A percentile compares a stretch with the other conserved stretches of the same genome.
These are phyloP conservation scores for Globia sparganii DNA, from an alignment of 2,888 invertebrate species.

Conservation along the genomic window DNA sequence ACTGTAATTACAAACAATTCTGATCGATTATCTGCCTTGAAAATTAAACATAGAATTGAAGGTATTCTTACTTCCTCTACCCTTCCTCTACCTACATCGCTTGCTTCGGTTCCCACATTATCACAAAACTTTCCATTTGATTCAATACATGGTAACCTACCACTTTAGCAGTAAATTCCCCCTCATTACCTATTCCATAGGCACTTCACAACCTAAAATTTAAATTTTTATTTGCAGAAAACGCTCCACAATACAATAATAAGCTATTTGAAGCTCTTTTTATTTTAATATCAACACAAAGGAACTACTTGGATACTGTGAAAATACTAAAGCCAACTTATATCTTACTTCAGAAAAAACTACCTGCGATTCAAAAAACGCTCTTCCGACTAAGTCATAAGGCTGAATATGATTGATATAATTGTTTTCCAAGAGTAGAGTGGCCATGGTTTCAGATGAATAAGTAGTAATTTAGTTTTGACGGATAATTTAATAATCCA, in stretches of 20 bases:
- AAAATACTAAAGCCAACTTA: conserved; percentile 56
- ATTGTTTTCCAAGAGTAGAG: conserved; percentile 23
- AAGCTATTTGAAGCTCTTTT: conserved; percentile 56
- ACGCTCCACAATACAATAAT: conserved; percentile 53
- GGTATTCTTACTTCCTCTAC: background rate
- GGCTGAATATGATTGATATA: background rate
- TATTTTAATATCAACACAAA: conserved; percentile 67
- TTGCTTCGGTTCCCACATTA: conserved; percentile 34
- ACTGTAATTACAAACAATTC: background rate
- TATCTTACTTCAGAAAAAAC: background rate
- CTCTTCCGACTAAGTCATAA: background rate
- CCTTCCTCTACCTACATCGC: background rate
- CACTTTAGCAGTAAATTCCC: conserved; percentile 44
- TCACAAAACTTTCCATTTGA: conserved; percentile 48
- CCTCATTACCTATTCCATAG: conserved; percentile 45
- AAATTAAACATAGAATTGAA: background rate
- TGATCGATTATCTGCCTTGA: background rate
- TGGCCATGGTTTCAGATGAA: conserved; percentile 57
- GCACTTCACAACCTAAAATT: conserved; percentile 35
- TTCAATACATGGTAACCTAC: conserved; percentile 39
- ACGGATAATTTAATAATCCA: conserved; percentile 70
- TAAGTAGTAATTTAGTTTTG: conserved; percentile 68
- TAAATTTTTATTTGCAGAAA: conserved; percentile 53
- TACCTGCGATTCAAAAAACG: conserved; percentile 17
- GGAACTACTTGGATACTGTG: conserved; percentile 65